These are phyloP conservation scores for Nannoperca australis DNA, from an alignment of 2,797 vertebrate genomes.

Conservation along the genomic window DNA sequence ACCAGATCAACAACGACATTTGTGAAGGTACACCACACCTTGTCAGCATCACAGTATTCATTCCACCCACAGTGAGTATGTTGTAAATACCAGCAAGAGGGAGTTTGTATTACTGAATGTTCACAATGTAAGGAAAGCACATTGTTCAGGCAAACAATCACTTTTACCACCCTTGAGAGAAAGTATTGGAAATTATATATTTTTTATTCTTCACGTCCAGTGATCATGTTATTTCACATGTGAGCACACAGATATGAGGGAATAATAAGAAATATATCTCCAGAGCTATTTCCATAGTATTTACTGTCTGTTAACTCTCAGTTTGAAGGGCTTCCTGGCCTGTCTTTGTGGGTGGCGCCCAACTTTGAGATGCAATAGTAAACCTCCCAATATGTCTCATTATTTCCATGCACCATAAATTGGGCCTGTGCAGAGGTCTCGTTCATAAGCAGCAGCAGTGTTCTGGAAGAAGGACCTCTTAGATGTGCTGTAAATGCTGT, in stretches of 20 bases:
- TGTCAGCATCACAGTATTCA: conserved; percentile 39
- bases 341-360: conserved; percentile 34
- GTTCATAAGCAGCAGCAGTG: conserved; percentile 42
- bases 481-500: conserved; percentile 32
- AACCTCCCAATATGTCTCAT: conserved; percentile 63
- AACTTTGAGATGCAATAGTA: conserved; percentile 50
- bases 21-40: conserved; percentile 86
- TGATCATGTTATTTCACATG: conserved; percentile 45
- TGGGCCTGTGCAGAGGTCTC: conserved; percentile 41
- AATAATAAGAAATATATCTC: conserved; percentile 4
- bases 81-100: conserved; percentile 37
- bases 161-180: conserved; percentile 23
- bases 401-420: conserved; percentile 73
- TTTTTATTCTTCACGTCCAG: conserved; percentile 8
- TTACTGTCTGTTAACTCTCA: conserved; percentile 23
- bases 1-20: conserved; percentile 80
- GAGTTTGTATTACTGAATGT: conserved; percentile 21
- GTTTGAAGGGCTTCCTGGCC: conserved; percentile 28
- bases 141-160: conserved; percentile 58
- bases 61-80: conserved; percentile 26
- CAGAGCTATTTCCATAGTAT: conserved; percentile 8
- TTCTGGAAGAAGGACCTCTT: conserved; percentile 40
- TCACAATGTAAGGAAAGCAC: conserved; percentile 57
- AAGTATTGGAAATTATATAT: conserved; percentile 1
- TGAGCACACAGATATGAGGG: conserved; percentile 31